A percentile compares a stretch with the other conserved stretches of the same genome.
Conservation (phyloP, 1,140 invertebrate species). For the Diorhabda elongata region DNA sequence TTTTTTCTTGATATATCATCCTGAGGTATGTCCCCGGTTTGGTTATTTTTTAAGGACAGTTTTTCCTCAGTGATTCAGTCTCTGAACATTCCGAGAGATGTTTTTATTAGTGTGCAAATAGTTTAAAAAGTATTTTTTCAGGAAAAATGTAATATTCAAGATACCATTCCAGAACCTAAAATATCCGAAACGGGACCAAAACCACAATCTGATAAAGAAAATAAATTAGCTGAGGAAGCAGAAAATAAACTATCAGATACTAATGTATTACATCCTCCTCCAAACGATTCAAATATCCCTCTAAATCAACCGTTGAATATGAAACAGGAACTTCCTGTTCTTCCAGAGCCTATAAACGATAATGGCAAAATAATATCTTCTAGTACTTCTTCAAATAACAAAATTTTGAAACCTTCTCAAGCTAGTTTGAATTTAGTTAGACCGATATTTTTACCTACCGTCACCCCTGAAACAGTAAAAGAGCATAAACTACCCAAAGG, state of each 20-base stretch:
- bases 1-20: too few relatives aligned
- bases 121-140: constrained; percentile 8
- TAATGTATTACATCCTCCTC: constrained; percentile 11
- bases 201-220: not conserved
- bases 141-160: constrained; percentile 17
- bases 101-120: too few relatives aligned
- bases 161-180: constrained; percentile 12
- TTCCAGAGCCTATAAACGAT: constrained; percentile 8
- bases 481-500: constrained; percentile 37
- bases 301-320: not conserved
- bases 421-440: constrained; percentile 29
- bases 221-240: not conserved
- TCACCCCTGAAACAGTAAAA: constrained; percentile 33
- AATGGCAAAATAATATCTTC: constrained; percentile 3
- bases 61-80: too few relatives aligned
- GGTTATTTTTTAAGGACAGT: too few relatives aligned
- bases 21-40: too few relatives aligned
- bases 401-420: constrained; percentile 27
- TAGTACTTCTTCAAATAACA: constrained; percentile 26
- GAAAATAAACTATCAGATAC: constrained; percentile 7
- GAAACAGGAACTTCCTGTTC: constrained; percentile 20
- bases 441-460: constrained; percentile 33
- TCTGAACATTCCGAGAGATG: too few relatives aligned
- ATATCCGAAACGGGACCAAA: not conserved
- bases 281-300: not conserved